A percentile compares a stretch with the other conserved stretches of the same genome.
Evolutionary conservation across 2,113 vertebrate species (phyloP).

Genomic region (Macaca nemestrina): DNA sequence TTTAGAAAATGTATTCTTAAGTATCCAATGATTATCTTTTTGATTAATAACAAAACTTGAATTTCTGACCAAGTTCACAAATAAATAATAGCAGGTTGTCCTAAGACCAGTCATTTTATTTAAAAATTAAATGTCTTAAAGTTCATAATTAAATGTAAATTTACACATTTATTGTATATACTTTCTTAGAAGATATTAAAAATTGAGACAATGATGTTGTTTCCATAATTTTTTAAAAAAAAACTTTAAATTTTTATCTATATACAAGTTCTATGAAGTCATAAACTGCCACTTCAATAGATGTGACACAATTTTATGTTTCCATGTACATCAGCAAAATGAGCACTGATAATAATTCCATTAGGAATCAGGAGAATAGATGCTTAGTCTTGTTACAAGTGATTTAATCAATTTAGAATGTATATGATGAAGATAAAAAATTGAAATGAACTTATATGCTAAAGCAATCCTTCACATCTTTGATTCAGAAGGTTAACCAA

Average conservation of each 20-base stretch:
- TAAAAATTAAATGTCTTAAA: background rate
- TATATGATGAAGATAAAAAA: background rate
- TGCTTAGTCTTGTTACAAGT: background rate
- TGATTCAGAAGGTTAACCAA: background rate
- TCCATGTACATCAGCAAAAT: background rate
- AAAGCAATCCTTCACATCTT: background rate
- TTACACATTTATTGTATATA: background rate
- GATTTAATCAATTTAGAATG: background rate
- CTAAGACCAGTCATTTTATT: background rate
- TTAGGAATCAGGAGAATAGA: background rate
- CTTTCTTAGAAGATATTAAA: background rate
- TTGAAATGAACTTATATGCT: background rate
- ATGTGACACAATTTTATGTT: background rate
- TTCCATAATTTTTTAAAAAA: background rate
- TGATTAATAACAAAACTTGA: background rate
- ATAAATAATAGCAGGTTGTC: background rate
- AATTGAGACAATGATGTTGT: background rate
- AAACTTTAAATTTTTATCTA: background rate
- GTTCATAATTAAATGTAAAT: background rate
- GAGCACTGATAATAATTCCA: background rate
- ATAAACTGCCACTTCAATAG: background rate
- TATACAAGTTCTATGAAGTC: background rate
- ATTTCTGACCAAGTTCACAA: background rate
- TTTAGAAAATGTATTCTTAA: background rate
- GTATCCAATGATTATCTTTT: background rate